Percentiles rank a stretch among this genome's conserved stretches.
Evolutionary conservation across 2,797 vertebrate genomes (phyloP).

Genomic region (Takifugu rubripes): DNA sequence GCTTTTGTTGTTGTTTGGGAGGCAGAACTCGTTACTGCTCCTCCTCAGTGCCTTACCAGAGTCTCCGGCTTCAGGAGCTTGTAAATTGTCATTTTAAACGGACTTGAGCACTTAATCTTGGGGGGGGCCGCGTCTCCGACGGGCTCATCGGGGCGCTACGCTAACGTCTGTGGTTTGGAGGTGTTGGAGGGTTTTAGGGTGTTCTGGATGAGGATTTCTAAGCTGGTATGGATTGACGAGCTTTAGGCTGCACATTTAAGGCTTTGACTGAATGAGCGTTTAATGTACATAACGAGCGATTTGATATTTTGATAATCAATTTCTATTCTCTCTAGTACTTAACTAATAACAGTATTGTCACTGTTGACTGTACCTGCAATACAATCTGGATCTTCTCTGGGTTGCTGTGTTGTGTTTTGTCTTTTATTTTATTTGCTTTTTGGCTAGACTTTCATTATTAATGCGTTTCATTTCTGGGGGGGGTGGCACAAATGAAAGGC

Average conservation of each 20-base stretch:
- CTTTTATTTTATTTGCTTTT: slow-evolving; percentile 78
- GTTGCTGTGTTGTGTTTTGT: slow-evolving; percentile 80
- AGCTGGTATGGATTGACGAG: slow-evolving; percentile 57
- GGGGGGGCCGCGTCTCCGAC: slow-evolving; percentile 65
- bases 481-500: slow-evolving; percentile 80
- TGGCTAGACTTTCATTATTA: slow-evolving; percentile 66
- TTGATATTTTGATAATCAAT: slow-evolving; percentile 89
- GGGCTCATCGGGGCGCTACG: slow-evolving; percentile 33
- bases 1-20: slow-evolving; percentile 48
- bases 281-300: slow-evolving; percentile 86
- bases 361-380: slow-evolving; percentile 92
- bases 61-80: slow-evolving; percentile 74
- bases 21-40: slow-evolving; percentile 83
- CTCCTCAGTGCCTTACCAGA: slow-evolving; percentile 89
- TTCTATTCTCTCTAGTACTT: slow-evolving; percentile 85
- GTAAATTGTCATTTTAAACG: slow-evolving; percentile 79
- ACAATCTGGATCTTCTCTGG: slow-evolving; percentile 84
- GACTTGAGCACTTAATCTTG: slow-evolving; percentile 93
- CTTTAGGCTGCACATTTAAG: slow-evolving; percentile 77
- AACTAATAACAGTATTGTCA: slow-evolving; percentile 88
- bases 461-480: slow-evolving; percentile 69
- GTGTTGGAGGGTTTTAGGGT: neutral
- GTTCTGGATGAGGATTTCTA: slow-evolving; percentile 48
- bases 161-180: slow-evolving; percentile 20
- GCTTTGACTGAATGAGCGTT: slow-evolving; percentile 82